Base-by-base conservation (phyloP, 1,140 invertebrate genomes). In the Platorchestia sp. region DNA sequence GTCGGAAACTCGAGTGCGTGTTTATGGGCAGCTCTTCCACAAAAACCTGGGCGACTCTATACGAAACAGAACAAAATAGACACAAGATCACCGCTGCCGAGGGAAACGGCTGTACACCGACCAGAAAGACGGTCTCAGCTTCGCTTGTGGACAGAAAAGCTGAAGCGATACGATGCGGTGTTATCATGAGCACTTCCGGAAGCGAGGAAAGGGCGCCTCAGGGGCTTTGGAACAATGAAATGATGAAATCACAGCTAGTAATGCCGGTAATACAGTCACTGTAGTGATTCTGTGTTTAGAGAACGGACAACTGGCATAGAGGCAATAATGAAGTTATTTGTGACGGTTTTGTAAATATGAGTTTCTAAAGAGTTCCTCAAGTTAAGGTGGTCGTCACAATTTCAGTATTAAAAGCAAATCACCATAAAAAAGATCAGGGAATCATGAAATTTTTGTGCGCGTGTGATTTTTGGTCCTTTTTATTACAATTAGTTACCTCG, bases 41-140 rank as follows among this genome's bases (percentile, higher is more conserved):
- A 93, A 93, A 93, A 93, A 93, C 91, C 91, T 93, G 41, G 43
- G 43, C 91, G 91, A 93, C 91, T 93, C 91, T 45, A 45, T 45
- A 45, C 91, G 91, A 93, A 93, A 45, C 91, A 93, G 45, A 93
- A 93, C 91, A 93, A 93, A 93, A 93, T 93, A 93, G 91, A 93
- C 91, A 45, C 91, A 93, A 93, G 91, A 93, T 93, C 45, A 93
- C 91, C 91, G 91, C 91, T 45, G 45, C 91, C 91, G 43, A 45
- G n/a, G 91, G 44, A 93, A 45, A 19, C 43, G 43, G 91, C 91
- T 44, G 43, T 93, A 45, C 91, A 45, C 36, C 45, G 91, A 47
- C 91, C 91, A 93, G 44, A 93, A 47, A 47, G 43, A 93, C 91
- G 91, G 45, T 44, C 43, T n/a, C 40, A 45, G 91, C 44, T 7